These are phyloP conservation scores for Oenanthe melanoleuca DNA, from an alignment of 2,113 vertebrate genomes.

Conservation along the genomic window DNA sequence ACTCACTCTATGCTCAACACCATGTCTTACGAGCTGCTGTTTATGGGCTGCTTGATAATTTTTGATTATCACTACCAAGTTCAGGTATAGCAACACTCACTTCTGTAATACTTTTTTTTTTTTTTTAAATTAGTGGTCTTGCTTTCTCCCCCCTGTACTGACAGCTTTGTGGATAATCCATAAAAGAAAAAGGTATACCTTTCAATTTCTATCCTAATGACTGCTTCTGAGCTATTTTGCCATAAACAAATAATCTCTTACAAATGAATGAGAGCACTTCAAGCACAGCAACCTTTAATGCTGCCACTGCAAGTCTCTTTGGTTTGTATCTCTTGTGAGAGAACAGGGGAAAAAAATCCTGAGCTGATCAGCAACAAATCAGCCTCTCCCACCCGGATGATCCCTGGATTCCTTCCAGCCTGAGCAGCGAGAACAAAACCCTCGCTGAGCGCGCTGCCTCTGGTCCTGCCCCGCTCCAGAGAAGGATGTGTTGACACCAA, in stretches of 20 bases:
- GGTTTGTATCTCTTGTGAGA: background rate
- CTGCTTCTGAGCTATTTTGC: background rate
- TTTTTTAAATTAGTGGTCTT: background rate
- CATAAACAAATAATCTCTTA: background rate
- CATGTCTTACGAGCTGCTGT: background rate
- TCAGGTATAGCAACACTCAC: background rate
- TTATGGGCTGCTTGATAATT: background rate
- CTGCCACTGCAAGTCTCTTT: background rate
- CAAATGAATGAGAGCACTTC: background rate
- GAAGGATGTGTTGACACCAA: background rate
- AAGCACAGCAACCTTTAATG: background rate
- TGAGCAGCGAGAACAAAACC: background rate
- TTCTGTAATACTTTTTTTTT: background rate
- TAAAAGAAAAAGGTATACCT: background rate
- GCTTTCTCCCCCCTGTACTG: background rate
- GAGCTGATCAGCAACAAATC: background rate
- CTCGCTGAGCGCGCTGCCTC: background rate
- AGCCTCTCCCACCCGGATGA: background rate
- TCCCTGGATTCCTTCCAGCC: background rate
- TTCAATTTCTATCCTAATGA: background rate
- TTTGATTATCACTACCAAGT: background rate
- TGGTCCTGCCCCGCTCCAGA: fast-evolving
- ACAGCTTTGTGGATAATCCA: background rate
- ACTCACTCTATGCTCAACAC: background rate
- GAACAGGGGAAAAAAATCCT: background rate